Evolutionary conservation across 2,888 invertebrate species (phyloP), one percentile per base, ranked within the genome.

Genomic region (Netelia inedita): DNA sequence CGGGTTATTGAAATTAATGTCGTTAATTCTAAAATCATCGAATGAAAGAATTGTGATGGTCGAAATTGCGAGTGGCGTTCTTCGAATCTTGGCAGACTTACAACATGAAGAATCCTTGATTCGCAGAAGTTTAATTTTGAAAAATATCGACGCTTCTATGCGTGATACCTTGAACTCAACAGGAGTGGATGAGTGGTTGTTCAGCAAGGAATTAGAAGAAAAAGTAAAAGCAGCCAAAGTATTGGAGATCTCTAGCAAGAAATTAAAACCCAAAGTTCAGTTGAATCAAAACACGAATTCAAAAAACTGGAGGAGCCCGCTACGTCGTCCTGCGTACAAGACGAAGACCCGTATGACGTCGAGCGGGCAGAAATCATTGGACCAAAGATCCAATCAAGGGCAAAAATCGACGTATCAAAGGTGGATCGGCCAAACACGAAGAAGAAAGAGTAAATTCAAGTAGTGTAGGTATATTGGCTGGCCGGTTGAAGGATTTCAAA

Each of bases 251-350:
- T 75, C 81, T 2, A 55, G 66, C 10, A 79, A 76, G n/a, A 71
- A 71, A 11, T 59, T 85, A 1, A 71, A 82, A 43, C 66, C 6
- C 28, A 46, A 21, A 35, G 61, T n/a, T 8, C 63, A 50, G 35
- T 35, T n/a, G 63, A 14, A 63, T 63, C 63, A 41, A 28, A 35
- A 35, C 28, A 41, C 28, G 21, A 35, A 35, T 63, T 28, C 69
- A 86, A 86, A 86, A 87, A 87, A 87, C 82, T 46, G 10, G 23
- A 85, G 53, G 76, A 63, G 72, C 81, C 83, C 85, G 68, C 72
- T 68, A 14, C 53, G 14, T 14, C 53, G 9, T 1, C 1, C 9
- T 11, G 83, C 81, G 14, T 46, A 55, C 68, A 75, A 14, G 28
- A 35, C 53, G 10, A 35, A 68, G 28, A 5, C 14, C 66, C 61